Evolutionary conservation across 2,113 vertebrate species (phyloP), one percentile per base, ranked within the genome.

Genomic region (Raja brachyura): DNA sequence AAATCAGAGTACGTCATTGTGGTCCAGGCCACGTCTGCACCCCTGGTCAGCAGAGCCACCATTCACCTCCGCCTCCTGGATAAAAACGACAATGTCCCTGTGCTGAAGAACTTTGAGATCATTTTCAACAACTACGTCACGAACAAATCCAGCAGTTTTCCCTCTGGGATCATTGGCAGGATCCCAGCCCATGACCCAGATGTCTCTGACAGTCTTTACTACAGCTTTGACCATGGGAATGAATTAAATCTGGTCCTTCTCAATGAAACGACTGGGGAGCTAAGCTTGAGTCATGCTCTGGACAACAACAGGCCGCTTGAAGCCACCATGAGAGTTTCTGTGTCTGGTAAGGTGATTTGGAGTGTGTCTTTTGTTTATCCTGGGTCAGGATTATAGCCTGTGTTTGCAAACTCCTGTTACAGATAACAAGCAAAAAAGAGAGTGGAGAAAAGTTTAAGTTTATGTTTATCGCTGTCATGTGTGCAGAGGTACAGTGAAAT

Each of bases 71-170:
- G 98, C 93, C 97, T 99, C 0, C 94, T 98, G 0, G 98, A 99
- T 93, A 96, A 96, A 94, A 99, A 99, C 0, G 98, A 99, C 96
- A 99, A 99, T 90, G 93, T 97, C 0, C 98, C 98, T 0, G 94
- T 97, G 3, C 96, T 99, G 14, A 97, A 97, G 93, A 99, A 99
- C 96, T 99, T 99, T 0, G 97, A 99, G 96, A 99, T 99, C 93
- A 97, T 99, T 94, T 99, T 99, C 95, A 99, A 99, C 95, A 99
- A 99, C 94, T 99, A 99, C 0, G 97, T 99, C 93, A 98, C 98
- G 1, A 98, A 98, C 94, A 97, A 96, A 68, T 98, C 98, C 0
- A 98, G 96, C 94, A 98, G 98, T 94, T 99, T 99, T 94, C 98
- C 98, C 0, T 96, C 96, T 0, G 98, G 98, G 0, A 95, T 98